phyloP scores from a whole-genome alignment of 2,797 vertebrate genomes.

The Pseudomugil tenellus region DNA sequence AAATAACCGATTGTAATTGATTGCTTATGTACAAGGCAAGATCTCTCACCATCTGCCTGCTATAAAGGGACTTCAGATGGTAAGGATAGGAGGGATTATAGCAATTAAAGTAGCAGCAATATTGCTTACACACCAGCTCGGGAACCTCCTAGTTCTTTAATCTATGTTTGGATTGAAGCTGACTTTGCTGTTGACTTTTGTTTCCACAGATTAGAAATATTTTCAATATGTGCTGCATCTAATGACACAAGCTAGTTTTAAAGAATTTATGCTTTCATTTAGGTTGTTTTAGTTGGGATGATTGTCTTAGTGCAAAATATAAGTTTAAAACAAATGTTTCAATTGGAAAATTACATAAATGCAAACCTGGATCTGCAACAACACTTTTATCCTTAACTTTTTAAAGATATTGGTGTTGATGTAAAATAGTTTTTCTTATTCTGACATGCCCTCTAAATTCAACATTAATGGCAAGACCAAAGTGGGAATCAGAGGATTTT shows the following conservation, averaged over 20 bases:
- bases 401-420: not conserved
- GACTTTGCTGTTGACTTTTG: not conserved
- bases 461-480: not conserved
- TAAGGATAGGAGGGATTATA: not conserved
- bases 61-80: constrained; percentile 12
- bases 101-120: constrained; percentile 20
- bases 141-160: not conserved
- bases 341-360: not conserved
- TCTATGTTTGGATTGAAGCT: not conserved
- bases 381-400: not conserved
- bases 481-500: constrained; percentile 20
- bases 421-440: not conserved
- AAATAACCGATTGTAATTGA: constrained; percentile 26
- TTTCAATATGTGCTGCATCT: not conserved
- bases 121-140: constrained; percentile 9
- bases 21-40: constrained; percentile 9
- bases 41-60: constrained; percentile 12
- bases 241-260: too few species aligned
- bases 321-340: not conserved
- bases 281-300: not conserved
- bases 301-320: not conserved
- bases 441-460: not conserved
- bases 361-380: not conserved
- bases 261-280: not conserved
- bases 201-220: not conserved